Base-by-base conservation (phyloP, 2,113 vertebrate genomes). In the Lepidothrix coronata region DNA sequence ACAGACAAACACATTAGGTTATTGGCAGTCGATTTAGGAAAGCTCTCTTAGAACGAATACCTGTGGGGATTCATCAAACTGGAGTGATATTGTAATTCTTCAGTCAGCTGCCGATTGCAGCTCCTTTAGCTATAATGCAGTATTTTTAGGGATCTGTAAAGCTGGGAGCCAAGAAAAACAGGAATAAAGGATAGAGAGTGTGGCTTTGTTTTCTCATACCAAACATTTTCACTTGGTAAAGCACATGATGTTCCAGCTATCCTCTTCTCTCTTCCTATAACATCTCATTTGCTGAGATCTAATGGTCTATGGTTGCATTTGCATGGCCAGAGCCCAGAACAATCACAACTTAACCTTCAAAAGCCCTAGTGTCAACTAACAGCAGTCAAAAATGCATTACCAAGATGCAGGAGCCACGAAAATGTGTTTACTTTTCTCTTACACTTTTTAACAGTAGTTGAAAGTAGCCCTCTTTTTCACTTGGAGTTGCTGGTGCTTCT, bases 271-370 rank as follows among this genome's bases (percentile, higher is more conserved):
- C 49, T 77, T 62, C 77, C 44, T 70, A 2, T 52, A 92, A 76
- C 87, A 63, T 96, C 89, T 95, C 67, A 82, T 96, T 95, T 96
- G 55, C 91, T 82, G 88, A 76, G 43, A 75, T 93, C 55, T 79
- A 52, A 66, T 55, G 75, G 58, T 51, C 51, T 62, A 2, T 33
- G 55, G 58, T 74, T 93, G 51, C 48, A 31, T 79, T 43, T 85
- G 75, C 37, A 1, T 46, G 67, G 65, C 59, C 59, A 55, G 71
- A 89, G 48, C 59, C 63, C 77, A 87, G 76, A 79, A 79, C 62
- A 70, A 55, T 30, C 15, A 3, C 51, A 66, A 8, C 85, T 94
- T 94, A 77, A 89, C 88, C 62, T 93, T 89, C 85, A 86, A 49
- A 89, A 77, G 49, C 55, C 51, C 58, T 63, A 20, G 22, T 6